Percentiles rank a stretch among this genome's conserved stretches.
Evolutionary conservation across 2,113 vertebrate species (phyloP).

Genomic region (Candoia aspera): DNA sequence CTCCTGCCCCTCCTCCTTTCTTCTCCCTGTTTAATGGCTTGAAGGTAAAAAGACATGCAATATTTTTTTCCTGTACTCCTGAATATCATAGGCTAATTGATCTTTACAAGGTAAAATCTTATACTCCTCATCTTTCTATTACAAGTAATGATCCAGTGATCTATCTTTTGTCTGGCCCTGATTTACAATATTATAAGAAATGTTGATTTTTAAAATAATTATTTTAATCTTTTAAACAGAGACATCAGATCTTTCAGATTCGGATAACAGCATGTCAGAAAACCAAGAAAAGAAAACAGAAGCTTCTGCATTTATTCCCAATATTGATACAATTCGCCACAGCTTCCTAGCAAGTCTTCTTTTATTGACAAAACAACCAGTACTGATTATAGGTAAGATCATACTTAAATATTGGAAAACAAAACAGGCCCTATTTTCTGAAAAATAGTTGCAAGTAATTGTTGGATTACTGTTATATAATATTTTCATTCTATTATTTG

Average conservation of each 20-base stretch:
- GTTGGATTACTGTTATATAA: neutral
- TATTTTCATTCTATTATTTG: neutral
- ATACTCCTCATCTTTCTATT: neutral
- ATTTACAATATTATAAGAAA: neutral
- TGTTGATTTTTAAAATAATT: neutral
- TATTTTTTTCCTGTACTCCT: neutral
- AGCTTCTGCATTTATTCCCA: slow-evolving; percentile 44
- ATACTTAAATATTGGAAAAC: neutral
- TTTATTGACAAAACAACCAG: slow-evolving; percentile 65
- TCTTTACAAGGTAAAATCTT: neutral
- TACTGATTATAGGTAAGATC: slow-evolving; percentile 71
- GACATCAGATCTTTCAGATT: slow-evolving; percentile 10
- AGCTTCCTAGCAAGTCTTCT: slow-evolving; percentile 72
- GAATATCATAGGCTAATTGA: neutral
- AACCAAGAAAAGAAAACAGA: slow-evolving; percentile 24
- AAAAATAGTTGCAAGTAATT: neutral
- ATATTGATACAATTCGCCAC: slow-evolving; percentile 64
- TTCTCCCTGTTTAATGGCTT: neutral
- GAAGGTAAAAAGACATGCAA: neutral
- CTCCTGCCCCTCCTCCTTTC: neutral
- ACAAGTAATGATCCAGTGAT: neutral
- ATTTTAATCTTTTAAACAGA: slow-evolving; percentile 36
- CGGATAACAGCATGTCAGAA: neutral
- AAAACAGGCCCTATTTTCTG: neutral
- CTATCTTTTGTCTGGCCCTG: neutral